These are phyloP conservation scores for Ditylenchus dipsaci DNA, from an alignment of 1,140 invertebrate species.

Conservation along the genomic window DNA sequence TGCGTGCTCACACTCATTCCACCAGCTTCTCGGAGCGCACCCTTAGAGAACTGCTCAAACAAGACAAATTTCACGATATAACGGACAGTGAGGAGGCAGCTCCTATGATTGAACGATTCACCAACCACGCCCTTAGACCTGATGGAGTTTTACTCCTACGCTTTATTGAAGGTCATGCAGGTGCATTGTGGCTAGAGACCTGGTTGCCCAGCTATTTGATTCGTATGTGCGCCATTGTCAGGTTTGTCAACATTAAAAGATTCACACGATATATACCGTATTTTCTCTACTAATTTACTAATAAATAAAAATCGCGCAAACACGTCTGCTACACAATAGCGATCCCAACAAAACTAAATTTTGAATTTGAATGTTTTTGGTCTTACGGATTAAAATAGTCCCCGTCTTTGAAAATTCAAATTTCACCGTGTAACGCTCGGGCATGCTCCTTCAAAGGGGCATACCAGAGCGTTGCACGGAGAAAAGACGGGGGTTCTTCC, in stretches of 20 bases:
- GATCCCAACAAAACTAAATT: too few species aligned
- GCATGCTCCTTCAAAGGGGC: too few species aligned
- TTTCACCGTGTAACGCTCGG: too few species aligned
- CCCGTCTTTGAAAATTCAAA: too few species aligned
- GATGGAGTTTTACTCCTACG: constrained; percentile 52
- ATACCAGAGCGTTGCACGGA: too few species aligned
- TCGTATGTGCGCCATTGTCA: constrained; percentile 26
- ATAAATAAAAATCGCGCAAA: too few species aligned
- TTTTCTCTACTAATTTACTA: too few species aligned
- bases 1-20: constrained; percentile 33
- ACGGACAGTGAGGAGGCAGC: constrained; percentile 17
- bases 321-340: too few species aligned
- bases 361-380: too few species aligned
- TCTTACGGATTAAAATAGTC: too few species aligned
- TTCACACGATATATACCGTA: too few species aligned
- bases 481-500: too few species aligned
- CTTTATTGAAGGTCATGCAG: constrained; percentile 57
- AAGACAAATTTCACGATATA: constrained; percentile 27
- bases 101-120: constrained; percentile 36
- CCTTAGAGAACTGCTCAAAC: constrained; percentile 29
- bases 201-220: constrained; percentile 39
- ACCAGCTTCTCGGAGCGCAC: constrained; percentile 28
- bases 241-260: neutral
- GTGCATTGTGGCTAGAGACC: constrained; percentile 53
- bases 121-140: constrained; percentile 44